phyloP scores from a whole-genome alignment of 2,113 vertebrate species.

The Chloropsis hardwickii region DNA sequence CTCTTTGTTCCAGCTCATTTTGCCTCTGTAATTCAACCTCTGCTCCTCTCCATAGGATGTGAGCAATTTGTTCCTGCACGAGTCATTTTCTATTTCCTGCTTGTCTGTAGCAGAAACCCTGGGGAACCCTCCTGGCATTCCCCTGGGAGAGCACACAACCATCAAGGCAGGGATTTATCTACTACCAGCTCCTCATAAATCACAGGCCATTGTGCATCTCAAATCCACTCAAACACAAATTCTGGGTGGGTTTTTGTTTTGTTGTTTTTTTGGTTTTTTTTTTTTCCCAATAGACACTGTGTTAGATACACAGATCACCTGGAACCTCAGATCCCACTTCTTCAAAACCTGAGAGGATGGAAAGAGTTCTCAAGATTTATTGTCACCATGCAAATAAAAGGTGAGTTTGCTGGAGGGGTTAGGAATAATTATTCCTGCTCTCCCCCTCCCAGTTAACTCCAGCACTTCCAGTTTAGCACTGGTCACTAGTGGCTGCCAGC shows the following conservation, averaged over 20 bases:
- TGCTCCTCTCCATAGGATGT: constrained; percentile 4
- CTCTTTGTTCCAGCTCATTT: background rate
- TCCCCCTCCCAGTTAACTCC: background rate
- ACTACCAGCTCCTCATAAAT: background rate
- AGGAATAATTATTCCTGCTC: background rate
- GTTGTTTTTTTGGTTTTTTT: background rate
- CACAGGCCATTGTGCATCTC: background rate
- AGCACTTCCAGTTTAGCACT: background rate
- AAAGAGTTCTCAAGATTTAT: background rate
- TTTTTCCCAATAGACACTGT: background rate
- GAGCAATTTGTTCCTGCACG: constrained; percentile 34
- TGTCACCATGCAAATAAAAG: background rate
- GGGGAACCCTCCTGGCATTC: constrained; percentile 30
- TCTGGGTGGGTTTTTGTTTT: background rate
- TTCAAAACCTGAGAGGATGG: background rate
- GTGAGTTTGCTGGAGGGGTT: background rate
- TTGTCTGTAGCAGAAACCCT: background rate
- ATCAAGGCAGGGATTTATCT: background rate
- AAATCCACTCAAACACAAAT: background rate
- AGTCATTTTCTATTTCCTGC: constrained; percentile 45
- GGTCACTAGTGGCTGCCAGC: background rate
- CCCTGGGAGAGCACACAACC: background rate
- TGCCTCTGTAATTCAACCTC: constrained; percentile 17
- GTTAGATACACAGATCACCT: background rate
- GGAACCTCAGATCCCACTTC: background rate